Conservation (phyloP, 2,797 vertebrate genomes). For the Ispidina lecontei region DNA sequence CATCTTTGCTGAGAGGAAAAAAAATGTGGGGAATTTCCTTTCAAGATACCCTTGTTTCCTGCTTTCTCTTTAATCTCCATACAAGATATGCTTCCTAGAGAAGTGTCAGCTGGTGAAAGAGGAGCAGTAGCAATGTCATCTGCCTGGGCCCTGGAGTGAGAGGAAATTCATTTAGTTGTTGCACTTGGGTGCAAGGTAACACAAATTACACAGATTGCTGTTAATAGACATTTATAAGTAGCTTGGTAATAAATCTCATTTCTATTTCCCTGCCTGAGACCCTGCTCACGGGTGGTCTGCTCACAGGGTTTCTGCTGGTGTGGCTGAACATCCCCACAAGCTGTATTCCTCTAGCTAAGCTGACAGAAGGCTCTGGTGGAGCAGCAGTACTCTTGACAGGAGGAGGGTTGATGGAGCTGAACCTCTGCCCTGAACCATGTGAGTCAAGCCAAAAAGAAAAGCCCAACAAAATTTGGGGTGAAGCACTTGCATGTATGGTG, state of each 20-base stretch:
- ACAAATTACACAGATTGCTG: not conserved
- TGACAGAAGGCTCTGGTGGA: not conserved
- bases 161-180: not conserved
- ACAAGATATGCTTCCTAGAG: not conserved
- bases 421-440: not conserved
- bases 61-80: conserved; percentile 33
- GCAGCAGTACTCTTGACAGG: not conserved
- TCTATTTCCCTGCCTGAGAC: not conserved
- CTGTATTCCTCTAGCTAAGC: not conserved
- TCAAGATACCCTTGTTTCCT: conserved; percentile 41
- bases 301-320: not conserved
- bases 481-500: not conserved
- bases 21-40: conserved; percentile 47
- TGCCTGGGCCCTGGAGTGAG: not conserved
- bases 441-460: not conserved
- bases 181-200: not conserved
- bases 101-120: not conserved
- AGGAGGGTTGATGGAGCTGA: not conserved
- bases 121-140: not conserved
- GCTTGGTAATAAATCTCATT: not conserved
- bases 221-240: not conserved
- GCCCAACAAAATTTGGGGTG: no score
- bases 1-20: not conserved
- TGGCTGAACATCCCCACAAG: not conserved
- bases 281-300: not conserved